A percentile compares a stretch with the other conserved stretches of the same genome.
These are phyloP conservation scores for Melikaiella ostensackeni DNA, from an alignment of 2,888 invertebrate species.

Conservation along the genomic window DNA sequence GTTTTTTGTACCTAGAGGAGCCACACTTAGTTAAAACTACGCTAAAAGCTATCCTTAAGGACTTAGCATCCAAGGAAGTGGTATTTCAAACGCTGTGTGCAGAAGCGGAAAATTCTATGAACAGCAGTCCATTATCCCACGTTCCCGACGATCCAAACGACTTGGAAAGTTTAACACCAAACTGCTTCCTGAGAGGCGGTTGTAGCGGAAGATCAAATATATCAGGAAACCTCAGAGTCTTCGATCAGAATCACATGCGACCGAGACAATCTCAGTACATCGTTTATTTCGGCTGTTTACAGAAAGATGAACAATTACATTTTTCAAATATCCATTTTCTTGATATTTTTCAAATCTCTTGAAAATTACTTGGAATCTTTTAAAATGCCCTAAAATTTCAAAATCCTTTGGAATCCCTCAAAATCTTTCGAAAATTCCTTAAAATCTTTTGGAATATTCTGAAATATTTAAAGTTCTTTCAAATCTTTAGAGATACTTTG, in stretches of 20 bases:
- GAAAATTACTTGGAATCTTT: no score
- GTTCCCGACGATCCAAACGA: conserved; percentile 20
- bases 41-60: conserved; percentile 13
- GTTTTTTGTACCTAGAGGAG: background rate
- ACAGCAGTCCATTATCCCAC: conserved; percentile 31
- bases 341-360: no score
- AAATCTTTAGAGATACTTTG: no score
- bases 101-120: conserved; percentile 21
- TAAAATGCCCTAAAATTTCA: no score
- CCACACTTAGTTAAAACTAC: conserved; percentile 23
- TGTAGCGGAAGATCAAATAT: conserved; percentile 15
- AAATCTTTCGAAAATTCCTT: no score
- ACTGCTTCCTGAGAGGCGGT: conserved; percentile 9
- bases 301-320: no score
- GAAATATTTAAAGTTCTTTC: no score
- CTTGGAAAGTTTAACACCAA: conserved; percentile 29
- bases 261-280: background rate
- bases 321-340: no score
- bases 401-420: no score
- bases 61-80: background rate
- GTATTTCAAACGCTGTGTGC: conserved; percentile 22
- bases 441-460: no score
- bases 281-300: no score
- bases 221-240: conserved; percentile 22
- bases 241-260: conserved; percentile 16